phyloP scores from a whole-genome alignment of 2,797 vertebrate genomes.

The Sebastiscus tertius region DNA sequence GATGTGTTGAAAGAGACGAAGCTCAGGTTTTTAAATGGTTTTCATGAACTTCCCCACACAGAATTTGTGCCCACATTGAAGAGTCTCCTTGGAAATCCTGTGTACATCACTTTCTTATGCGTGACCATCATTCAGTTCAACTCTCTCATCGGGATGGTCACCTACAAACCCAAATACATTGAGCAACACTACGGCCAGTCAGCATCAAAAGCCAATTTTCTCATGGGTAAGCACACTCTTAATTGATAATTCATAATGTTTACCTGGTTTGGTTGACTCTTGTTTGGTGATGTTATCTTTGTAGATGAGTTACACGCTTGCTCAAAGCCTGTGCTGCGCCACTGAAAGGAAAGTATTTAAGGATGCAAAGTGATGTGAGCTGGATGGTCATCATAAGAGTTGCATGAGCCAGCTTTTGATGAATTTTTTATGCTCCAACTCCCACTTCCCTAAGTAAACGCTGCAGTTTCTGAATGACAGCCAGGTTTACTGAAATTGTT shows the following conservation, averaged over 20 bases:
- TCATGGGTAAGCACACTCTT: constrained; percentile 87
- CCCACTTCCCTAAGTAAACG: constrained; percentile 26
- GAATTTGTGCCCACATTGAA: constrained; percentile 92
- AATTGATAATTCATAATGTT: constrained; percentile 1
- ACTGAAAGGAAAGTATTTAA: constrained; percentile 8
- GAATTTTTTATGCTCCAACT: constrained; percentile 39
- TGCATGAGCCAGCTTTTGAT: constrained; percentile 54
- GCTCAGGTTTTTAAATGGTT: neutral
- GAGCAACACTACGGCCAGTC: constrained; percentile 95
- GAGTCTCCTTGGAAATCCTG: constrained; percentile 88
- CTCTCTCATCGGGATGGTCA: constrained; percentile 96
- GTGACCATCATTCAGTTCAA: constrained; percentile 94
- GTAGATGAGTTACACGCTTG: neutral
- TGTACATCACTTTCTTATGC: constrained; percentile 91
- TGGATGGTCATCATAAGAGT: constrained; percentile 38
- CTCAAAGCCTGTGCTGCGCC: constrained; percentile 1
- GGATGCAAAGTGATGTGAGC: constrained; percentile 39
- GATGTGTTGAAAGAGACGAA: neutral
- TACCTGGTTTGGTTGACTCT: neutral
- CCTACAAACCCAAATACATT: constrained; percentile 96
- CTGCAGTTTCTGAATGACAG: constrained; percentile 18
- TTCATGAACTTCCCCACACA: constrained; percentile 69
- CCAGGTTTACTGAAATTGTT: neutral
- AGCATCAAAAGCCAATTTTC: constrained; percentile 91
- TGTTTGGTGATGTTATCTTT: neutral